Evolutionary conservation across 23 tunicate species (phyloP).

Genomic region (Ascidia mentula): DNA sequence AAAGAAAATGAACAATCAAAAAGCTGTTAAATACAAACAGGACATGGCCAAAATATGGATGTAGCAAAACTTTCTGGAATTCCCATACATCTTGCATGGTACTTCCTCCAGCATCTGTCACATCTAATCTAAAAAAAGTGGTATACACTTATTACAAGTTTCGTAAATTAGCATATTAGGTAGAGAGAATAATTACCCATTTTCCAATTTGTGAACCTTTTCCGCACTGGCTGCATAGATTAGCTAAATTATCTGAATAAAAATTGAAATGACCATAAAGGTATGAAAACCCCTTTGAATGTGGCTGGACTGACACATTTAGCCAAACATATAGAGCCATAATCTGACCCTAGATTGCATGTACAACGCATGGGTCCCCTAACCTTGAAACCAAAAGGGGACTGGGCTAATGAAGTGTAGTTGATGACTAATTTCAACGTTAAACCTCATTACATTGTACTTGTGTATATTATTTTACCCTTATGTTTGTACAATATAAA

Average conservation of each 20-base stretch:
- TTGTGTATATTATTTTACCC: no score
- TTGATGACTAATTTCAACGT: no score
- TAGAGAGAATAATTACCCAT: not conserved
- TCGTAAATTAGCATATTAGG: no score
- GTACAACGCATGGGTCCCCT: not conserved
- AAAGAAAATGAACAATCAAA: no score
- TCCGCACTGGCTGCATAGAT: not conserved
- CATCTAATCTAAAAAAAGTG: not conserved
- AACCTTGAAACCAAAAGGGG: no score
- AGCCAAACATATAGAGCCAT: no score
- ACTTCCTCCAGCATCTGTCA: not conserved
- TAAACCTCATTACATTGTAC: no score
- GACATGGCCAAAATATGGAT: not conserved
- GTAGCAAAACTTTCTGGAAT: not conserved
- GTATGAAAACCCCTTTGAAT: not conserved
- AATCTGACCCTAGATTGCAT: slow-evolving; percentile 1
- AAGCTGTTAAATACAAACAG: not conserved
- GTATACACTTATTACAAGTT: not conserved
- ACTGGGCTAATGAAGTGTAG: not conserved
- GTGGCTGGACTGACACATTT: slow-evolving; percentile 3
- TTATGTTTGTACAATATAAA: no score
- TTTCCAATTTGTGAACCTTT: not conserved
- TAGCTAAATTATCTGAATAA: not conserved
- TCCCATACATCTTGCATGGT: not conserved
- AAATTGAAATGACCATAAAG: no score